A percentile compares a stretch with the other conserved stretches of the same genome.
phyloP scores from a whole-genome alignment of 1,140 invertebrate species.

The Anastrepha ludens region DNA sequence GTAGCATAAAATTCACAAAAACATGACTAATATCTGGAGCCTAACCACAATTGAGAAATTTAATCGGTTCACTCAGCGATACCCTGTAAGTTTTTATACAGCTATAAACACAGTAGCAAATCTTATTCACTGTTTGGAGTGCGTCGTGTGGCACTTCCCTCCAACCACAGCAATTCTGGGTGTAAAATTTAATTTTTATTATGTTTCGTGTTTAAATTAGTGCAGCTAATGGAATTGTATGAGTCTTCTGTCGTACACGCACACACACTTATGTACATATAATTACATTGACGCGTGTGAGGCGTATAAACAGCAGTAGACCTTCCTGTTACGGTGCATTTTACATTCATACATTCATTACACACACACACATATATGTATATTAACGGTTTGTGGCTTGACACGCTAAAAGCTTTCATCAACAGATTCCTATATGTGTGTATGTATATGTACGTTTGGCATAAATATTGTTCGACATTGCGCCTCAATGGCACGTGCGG shows the following conservation, averaged over 20 bases:
- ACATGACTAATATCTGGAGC: too few species aligned
- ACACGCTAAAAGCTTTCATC: not conserved
- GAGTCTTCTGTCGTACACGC: not conserved
- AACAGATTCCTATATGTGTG: too few species aligned
- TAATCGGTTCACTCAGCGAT: not conserved
- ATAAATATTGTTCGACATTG: too few species aligned
- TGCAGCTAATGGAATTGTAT: constrained; percentile 48
- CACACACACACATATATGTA: not conserved
- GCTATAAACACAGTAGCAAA: too few species aligned
- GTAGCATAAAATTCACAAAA: too few species aligned
- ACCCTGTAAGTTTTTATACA: too few species aligned
- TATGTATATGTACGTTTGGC: too few species aligned
- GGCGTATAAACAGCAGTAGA: not conserved
- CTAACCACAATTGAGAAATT: not conserved
- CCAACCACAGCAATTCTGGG: not conserved
- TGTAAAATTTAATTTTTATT: constrained; percentile 49
- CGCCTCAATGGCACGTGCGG: not conserved
- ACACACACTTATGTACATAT: not conserved
- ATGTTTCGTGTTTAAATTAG: constrained; percentile 41
- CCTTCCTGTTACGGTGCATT: too few species aligned
- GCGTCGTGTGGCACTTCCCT: not conserved
- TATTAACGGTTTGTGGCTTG: not conserved
- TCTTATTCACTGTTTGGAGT: not conserved
- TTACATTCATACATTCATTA: too few species aligned
- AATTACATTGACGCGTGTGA: not conserved